These are phyloP conservation scores for Cacatua alba DNA, from an alignment of 2,113 vertebrate species.

Conservation along the genomic window DNA sequence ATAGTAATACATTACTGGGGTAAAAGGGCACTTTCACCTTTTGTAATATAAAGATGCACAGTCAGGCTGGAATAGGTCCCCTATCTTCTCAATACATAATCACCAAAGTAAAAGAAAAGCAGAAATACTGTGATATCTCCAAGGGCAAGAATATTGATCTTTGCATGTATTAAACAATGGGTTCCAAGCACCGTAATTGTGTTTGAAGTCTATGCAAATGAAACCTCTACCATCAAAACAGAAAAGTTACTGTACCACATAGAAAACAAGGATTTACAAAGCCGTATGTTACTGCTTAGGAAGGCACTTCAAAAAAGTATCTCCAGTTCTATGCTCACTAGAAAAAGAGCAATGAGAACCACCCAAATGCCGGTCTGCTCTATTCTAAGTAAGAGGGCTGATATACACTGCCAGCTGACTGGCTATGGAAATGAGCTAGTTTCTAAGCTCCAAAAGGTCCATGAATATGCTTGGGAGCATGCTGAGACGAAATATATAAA, in stretches of 20 bases:
- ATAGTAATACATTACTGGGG: neutral
- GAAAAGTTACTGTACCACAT: neutral
- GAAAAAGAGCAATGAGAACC: neutral
- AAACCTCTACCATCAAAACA: neutral
- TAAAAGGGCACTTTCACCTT: neutral
- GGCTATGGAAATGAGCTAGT: neutral
- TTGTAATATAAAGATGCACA: neutral
- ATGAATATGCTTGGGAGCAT: neutral
- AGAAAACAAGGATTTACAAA: neutral
- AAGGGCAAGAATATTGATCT: neutral
- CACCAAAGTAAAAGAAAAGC: neutral
- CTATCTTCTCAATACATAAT: neutral
- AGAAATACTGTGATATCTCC: neutral
- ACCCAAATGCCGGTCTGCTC: neutral
- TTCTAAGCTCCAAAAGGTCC: neutral
- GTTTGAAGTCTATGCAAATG: neutral
- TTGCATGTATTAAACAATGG: neutral
- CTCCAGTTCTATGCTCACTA: neutral
- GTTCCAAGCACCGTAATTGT: neutral
- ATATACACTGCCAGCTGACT: neutral
- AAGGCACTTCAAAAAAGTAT: neutral
- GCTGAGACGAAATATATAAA: conserved; percentile 22
- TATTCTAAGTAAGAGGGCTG: neutral
- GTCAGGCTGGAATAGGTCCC: neutral
- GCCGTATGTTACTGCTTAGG: neutral